phyloP scores from a whole-genome alignment of 2,113 vertebrate genomes.

The Solea solea region DNA sequence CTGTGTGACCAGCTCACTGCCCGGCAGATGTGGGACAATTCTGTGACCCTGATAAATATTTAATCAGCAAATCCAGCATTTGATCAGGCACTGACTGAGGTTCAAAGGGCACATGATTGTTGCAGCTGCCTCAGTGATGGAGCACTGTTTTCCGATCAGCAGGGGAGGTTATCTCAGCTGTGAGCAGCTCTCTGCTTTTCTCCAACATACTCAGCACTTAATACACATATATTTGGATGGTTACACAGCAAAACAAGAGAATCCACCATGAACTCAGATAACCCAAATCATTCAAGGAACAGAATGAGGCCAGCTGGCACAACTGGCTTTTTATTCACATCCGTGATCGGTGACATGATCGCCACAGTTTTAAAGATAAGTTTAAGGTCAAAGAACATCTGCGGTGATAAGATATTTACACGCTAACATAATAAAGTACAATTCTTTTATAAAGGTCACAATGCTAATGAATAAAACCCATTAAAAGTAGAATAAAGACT shows the following conservation, averaged over 20 bases:
- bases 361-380: constrained; percentile 46
- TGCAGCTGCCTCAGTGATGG: constrained; percentile 73
- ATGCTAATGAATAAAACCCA: neutral
- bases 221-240: constrained; percentile 64
- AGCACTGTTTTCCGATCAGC: constrained; percentile 66
- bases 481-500: neutral
- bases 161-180: constrained; percentile 80
- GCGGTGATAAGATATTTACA: too few species aligned
- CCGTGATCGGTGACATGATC: constrained; percentile 43
- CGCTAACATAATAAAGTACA: too few species aligned
- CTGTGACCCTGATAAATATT: constrained; percentile 71
- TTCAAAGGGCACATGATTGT: constrained; percentile 71
- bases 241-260: constrained; percentile 48
- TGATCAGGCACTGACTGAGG: constrained; percentile 66
- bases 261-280: constrained; percentile 60
- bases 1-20: constrained; percentile 25
- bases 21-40: constrained; percentile 53
- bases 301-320: neutral
- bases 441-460: too few species aligned
- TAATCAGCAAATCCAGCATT: constrained; percentile 61
- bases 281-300: constrained; percentile 41
- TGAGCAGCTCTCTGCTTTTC: constrained; percentile 41
- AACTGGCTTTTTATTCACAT: neutral
- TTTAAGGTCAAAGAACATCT: too few species aligned
- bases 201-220: constrained; percentile 52